These are phyloP conservation scores for Hemicentrotus pulcherrimus DNA, from an alignment of 35 echinoderm and acorn worm genomes.

Conservation along the genomic window DNA sequence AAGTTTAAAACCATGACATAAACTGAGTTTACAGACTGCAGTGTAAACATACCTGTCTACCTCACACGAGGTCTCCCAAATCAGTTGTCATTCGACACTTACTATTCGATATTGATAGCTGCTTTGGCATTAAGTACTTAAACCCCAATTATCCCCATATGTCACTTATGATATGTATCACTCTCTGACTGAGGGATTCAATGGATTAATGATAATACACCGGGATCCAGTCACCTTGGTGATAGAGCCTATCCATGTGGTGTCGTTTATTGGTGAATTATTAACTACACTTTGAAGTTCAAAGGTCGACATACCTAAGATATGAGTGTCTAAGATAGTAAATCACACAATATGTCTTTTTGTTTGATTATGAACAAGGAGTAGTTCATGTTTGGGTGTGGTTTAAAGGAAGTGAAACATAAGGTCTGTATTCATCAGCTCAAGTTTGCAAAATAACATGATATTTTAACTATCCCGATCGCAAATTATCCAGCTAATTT, in stretches of 20 bases:
- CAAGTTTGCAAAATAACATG: too few relatives aligned
- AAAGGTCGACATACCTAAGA: not conserved
- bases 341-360: not conserved
- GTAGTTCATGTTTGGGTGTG: not conserved
- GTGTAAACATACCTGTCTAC: not conserved
- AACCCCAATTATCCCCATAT: conserved; percentile 1
- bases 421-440: not conserved
- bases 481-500: too few relatives aligned
- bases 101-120: not conserved
- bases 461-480: too few relatives aligned
- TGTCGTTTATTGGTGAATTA: not conserved
- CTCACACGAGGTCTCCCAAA: not conserved
- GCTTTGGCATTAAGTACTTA: not conserved
- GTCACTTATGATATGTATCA: not conserved
- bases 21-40: too few relatives aligned
- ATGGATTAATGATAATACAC: not conserved
- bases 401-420: not conserved
- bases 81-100: not conserved
- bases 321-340: not conserved
- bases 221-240: not conserved
- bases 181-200: not conserved
- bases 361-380: not conserved
- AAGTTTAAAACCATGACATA: too few relatives aligned
- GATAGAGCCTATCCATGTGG: not conserved
- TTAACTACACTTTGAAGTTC: not conserved